These are phyloP conservation scores for Hapalemur alaotrensis DNA, from an alignment of 2,797 vertebrate species.

Conservation along the genomic window DNA sequence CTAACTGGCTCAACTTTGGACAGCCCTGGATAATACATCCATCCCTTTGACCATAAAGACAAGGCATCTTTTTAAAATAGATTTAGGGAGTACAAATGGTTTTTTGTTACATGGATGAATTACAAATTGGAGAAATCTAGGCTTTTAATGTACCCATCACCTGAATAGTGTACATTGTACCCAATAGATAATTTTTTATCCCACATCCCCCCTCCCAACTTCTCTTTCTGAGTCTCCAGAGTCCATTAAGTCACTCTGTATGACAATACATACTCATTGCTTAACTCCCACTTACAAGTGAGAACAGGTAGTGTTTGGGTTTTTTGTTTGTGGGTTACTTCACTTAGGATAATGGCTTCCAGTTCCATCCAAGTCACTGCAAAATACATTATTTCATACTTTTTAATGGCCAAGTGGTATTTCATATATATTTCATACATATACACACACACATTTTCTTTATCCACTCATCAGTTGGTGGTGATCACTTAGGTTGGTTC, in stretches of 20 bases:
- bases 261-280: not conserved
- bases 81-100: not conserved
- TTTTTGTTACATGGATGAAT: not conserved
- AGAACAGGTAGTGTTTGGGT: not conserved
- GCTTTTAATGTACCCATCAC: not conserved
- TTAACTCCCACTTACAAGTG: not conserved
- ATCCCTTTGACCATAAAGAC: not conserved
- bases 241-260: not conserved
- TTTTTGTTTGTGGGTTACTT: not conserved
- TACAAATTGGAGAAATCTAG: not conserved
- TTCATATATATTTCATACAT: not conserved
- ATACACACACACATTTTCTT: not conserved
- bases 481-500: not conserved
- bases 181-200: not conserved
- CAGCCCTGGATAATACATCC: not conserved
- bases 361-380: not conserved
- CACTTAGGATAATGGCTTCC: not conserved
- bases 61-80: not conserved
- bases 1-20: not conserved
- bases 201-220: not conserved
- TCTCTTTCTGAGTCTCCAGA: not conserved
- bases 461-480: not conserved
- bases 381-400: not conserved
- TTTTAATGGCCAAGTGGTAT: not conserved
- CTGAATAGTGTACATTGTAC: not conserved